Evolutionary conservation across 2,888 invertebrate species (phyloP), one percentile per base, ranked within the genome.

Genomic region (Julus scandinavius): DNA sequence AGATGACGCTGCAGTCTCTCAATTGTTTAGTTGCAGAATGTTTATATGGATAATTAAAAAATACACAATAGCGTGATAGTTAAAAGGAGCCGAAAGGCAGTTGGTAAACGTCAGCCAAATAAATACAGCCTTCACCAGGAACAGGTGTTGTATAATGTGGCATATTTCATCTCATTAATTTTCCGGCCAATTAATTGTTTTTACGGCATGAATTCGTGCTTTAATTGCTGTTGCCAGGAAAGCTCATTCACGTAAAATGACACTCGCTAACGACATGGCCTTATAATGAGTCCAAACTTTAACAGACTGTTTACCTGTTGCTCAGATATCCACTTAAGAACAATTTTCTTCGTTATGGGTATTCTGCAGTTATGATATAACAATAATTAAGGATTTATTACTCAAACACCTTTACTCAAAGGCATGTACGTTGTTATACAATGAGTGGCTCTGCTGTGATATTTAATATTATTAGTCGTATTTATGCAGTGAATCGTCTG

Each of bases 211-310:
- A 63, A 63, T 63, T 63, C n/a, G 20, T 20, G 29, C 29, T 4
- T 72, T 72, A 72, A 72, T 72, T 72, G 72, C 29, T n/a, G 29
- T 72, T 72, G 72, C 72, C 72, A 72, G 29, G 72, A 29, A 72
- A 72, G 72, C 72, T 29, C 4, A 20, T 29, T 20, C n/a, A 63
- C 72, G 20, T 29, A 29, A 45, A 5, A 29, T 72, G 9, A 4
- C 29, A 9, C 29, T 9, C 7, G 72, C 72, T 63, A 72, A 72
- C 72, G 72, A 72, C 20, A 29, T 29, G 11, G 72, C 9, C 29
- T n/a, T 20, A 2, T 9, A 29, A 72, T 72, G 7, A 29, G 20
- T 2, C 72, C 72, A 63, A 45, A 45, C 7, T 45, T 45, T 45
- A 63, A 63, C n/a, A n/a, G n/a, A n/a, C 63, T 63, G n/a, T 63